Conservation (phyloP, 2,888 invertebrate species). For the Dorcus parallelipipedus region DNA sequence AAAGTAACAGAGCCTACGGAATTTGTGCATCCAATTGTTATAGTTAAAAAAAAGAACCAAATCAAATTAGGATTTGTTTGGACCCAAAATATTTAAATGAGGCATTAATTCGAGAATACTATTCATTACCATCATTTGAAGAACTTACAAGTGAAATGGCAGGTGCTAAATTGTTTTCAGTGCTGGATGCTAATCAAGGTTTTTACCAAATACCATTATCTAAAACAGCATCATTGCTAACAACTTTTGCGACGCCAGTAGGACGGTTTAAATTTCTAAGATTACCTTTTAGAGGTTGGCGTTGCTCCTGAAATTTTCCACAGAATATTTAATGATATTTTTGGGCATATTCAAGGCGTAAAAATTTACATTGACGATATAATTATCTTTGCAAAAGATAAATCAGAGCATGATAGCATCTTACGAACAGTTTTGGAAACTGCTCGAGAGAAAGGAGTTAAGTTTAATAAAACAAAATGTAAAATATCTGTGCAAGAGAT, state of each 20-base stretch:
- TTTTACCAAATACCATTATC: slow-evolving; percentile 8
- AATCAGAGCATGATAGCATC: slow-evolving; percentile 2
- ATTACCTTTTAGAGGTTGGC: not conserved
- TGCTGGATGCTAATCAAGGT: slow-evolving; percentile 2
- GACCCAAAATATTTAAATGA: slow-evolving; percentile 25
- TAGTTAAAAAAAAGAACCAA: slow-evolving; percentile 4
- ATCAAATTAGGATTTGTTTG: slow-evolving; percentile 21
- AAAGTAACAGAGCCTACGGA: slow-evolving; percentile 19
- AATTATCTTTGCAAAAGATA: not conserved
- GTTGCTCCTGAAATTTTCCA: slow-evolving; percentile 1
- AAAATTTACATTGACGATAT: slow-evolving; percentile 3
- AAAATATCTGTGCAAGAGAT: not conserved
- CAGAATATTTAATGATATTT: not conserved
- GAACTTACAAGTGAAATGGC: slow-evolving; percentile 12
- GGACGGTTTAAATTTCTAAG: no score
- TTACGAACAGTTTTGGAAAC: not conserved
- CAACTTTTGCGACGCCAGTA: no score
- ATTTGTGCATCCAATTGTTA: slow-evolving; percentile 10
- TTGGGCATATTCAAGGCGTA: not conserved
- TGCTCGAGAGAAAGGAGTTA: not conserved
- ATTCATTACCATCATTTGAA: slow-evolving; percentile 25
- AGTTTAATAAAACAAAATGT: slow-evolving; percentile 6
- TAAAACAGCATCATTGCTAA: not conserved
- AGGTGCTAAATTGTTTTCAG: slow-evolving; percentile 2
- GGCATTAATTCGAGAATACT: slow-evolving; percentile 24